phyloP scores from a whole-genome alignment of 2,113 vertebrate genomes.

The Gallinago paraguaiae region DNA sequence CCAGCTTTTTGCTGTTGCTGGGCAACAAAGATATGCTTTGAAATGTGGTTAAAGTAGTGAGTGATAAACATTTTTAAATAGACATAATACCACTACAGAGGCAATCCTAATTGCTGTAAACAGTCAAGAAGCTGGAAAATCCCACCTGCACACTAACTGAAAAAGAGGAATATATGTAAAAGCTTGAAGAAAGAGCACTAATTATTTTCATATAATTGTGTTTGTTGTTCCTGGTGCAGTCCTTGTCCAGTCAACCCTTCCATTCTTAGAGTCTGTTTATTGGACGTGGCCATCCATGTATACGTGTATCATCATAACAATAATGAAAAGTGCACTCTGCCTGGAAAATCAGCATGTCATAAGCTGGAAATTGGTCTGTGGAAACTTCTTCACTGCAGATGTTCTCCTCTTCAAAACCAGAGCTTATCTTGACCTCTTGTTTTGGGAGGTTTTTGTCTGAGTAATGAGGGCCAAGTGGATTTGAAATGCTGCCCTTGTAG shows the following conservation, averaged over 20 bases:
- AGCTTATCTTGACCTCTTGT: neutral
- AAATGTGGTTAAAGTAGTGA: constrained; percentile 13
- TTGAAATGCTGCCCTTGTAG: neutral
- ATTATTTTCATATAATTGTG: neutral
- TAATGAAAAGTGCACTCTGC: neutral
- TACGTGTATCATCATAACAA: neutral
- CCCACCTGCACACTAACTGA: neutral
- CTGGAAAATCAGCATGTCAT: neutral
- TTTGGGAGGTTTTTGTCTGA: neutral
- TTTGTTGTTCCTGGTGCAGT: neutral
- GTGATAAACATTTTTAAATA: constrained; percentile 23
- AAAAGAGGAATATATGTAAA: neutral
- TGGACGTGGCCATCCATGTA: neutral
- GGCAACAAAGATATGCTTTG: constrained; percentile 33
- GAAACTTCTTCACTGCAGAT: neutral
- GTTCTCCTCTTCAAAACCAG: neutral
- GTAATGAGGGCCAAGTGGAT: neutral
- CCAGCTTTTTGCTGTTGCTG: constrained; percentile 38
- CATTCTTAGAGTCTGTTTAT: neutral
- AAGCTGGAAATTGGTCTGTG: neutral
- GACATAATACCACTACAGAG: constrained; percentile 5
- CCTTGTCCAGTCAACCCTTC: neutral
- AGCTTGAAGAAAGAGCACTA: neutral
- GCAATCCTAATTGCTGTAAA: neutral
- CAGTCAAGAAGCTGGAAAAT: constrained; percentile 6